Evolutionary conservation across 2,113 vertebrate species (phyloP).

Genomic region (Limnothrissa miodon): DNA sequence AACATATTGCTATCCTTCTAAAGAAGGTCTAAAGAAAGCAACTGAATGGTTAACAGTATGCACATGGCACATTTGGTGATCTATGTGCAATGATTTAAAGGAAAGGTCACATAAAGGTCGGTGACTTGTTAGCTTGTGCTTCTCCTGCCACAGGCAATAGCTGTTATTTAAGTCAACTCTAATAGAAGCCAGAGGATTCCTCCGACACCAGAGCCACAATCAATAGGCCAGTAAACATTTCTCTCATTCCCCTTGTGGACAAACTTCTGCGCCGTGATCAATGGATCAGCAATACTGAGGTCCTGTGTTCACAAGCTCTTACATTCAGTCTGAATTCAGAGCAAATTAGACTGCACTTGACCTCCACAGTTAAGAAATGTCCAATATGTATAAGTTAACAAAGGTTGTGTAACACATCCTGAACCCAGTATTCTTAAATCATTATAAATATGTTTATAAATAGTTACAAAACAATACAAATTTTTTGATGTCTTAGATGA

Average conservation of each 20-base stretch:
- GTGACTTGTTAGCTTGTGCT: not conserved
- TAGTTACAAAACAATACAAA: too few relatives aligned
- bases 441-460: too few relatives aligned
- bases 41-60: not conserved
- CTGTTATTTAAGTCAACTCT: not conserved
- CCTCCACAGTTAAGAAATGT: not conserved
- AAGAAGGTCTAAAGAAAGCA: not conserved
- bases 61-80: not conserved
- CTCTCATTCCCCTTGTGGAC: not conserved
- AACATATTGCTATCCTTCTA: not conserved
- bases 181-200: not conserved
- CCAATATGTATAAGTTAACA: not conserved
- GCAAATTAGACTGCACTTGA: not conserved
- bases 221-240: not conserved
- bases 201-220: not conserved
- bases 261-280: not conserved
- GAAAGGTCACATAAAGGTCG: slow-evolving; percentile 12
- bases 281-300: not conserved
- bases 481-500: too few relatives aligned
- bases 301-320: not conserved
- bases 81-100: not conserved
- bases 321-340: not conserved
- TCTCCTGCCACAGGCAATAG: not conserved
- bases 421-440: too few relatives aligned
- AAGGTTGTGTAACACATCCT: too few relatives aligned